A percentile compares a stretch with the other conserved stretches of the same genome.
Conservation (phyloP, 2,888 invertebrate species). For the Troides helena region DNA sequence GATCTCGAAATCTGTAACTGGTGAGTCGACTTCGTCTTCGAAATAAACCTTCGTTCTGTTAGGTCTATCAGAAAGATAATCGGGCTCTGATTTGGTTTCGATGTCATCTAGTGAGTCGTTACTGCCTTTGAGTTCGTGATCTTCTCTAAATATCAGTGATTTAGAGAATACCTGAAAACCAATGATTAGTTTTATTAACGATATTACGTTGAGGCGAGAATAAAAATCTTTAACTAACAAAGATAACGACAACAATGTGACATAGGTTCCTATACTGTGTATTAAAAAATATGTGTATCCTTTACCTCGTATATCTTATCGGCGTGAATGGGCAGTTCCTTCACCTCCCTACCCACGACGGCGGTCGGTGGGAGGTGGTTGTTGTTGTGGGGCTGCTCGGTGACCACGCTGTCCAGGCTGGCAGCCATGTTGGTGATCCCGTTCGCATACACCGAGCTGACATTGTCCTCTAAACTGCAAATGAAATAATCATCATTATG, state of each 20-base stretch:
- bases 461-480: slow-evolving; percentile 70
- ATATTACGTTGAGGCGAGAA: too few species aligned
- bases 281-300: not conserved
- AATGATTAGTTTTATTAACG: not conserved
- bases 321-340: slow-evolving; percentile 69
- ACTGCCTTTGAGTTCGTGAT: slow-evolving; percentile 62
- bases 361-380: slow-evolving; percentile 62
- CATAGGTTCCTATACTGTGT: not conserved
- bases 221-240: not conserved
- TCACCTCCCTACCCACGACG: slow-evolving; percentile 54
- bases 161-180: slow-evolving; percentile 75
- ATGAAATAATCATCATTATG: not conserved
- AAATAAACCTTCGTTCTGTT: slow-evolving; percentile 75
- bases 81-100: slow-evolving; percentile 73
- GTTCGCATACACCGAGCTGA: slow-evolving; percentile 71
- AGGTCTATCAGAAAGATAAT: slow-evolving; percentile 63
- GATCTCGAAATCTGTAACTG: slow-evolving; percentile 76
- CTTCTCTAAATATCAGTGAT: slow-evolving; percentile 75
- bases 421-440: slow-evolving; percentile 69
- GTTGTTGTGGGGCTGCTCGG: slow-evolving; percentile 70
- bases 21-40: slow-evolving; percentile 74
- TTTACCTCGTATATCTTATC: slow-evolving; percentile 73
- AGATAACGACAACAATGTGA: not conserved
- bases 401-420: slow-evolving; percentile 68
- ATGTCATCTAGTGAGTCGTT: slow-evolving; percentile 61